Base-by-base conservation (phyloP, 2,888 invertebrate genomes). In the Phyto melanocephala region DNA sequence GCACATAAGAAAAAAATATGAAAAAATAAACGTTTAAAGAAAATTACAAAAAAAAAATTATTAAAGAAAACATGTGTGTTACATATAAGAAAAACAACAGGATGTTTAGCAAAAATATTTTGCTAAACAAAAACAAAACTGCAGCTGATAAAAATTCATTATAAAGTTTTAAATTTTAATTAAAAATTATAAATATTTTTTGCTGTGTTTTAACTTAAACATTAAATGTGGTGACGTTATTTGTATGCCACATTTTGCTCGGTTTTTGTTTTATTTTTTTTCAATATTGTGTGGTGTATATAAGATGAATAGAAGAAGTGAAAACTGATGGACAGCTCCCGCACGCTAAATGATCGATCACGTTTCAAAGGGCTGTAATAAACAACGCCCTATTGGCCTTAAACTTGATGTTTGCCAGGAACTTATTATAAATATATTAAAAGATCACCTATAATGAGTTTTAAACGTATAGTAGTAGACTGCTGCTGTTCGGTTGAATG, bases 81-180 rank as follows among this genome's bases (percentile, higher is more conserved):
- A 42, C 22, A 13, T 15, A 24, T 28, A 47, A 20, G 63, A 77
- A 77, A 83, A 74, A 24, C 67, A 68, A 85, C 84, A 85, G 84
- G 83, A 81, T 79, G 67, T 60, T 80, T 42, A 81, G 63, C 65
- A 17, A 33, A 17, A 58, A 28, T 8, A 20, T 11, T n/a, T 42
- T 2, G 42, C n/a, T 15, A 62, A 60, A 71, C 4, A 28, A 6
- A 28, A 28, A 28, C 3, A 62, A 47, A 22, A 58, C 45, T 42
- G 58, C 89, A 89, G 88, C 89, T 90, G 89, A 90, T 89, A 88
- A 90, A 89, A 89, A 88, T 88, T 88, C 88, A 90, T 89, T 89
- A 90, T 87, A 89, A 90, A 68, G 86, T 79, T 87, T 88, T 87
- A 87, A 89, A 87, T 88, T 89, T 89, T 89, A 89, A 89, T 89